Evolutionary conservation across 2,797 vertebrate species (phyloP), one percentile per base, ranked within the genome.

Genomic region (Rhabdomys pumilio): DNA sequence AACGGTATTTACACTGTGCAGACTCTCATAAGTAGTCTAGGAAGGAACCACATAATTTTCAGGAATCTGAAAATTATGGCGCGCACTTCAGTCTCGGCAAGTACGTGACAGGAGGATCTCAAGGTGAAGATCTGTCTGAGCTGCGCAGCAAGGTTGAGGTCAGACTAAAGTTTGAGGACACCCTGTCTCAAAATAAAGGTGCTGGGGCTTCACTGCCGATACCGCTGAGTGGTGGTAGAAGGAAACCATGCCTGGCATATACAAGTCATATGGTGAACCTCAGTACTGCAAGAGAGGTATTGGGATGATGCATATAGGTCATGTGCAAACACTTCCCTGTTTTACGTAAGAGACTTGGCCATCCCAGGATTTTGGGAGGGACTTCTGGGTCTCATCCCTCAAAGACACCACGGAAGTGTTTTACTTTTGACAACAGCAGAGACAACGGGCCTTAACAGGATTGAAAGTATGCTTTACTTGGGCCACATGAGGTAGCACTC

Each of bases 381-480:
- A 15, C n/a, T 44, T 76, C 44, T 38, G 57, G 34, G 77, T 41
- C 57, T 5, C 7, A 63, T 77, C 72, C 47, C 15, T 22, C 44
- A 77, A 55, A n/a, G 57, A 77, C 44, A 63, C 31, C 34, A 84
- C 24, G 3, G 53, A 24, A 92, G 11, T 44, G n/a, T 29, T 63
- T 67, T 89, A 61, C 75, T 72, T 19, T 38, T 65, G 44, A 89
- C 6, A 34, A 91, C 26, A 79, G 24, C 26, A 31, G n/a, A 84
- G 1, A 82, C 38, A 72, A 65, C 65, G 34, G 20, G 12, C 75
- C 19, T 84, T 79, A 19, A 19, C 29, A 15, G 24, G 31, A 61
- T 80, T 80, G 41, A 73, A 93, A 95, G 31, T 47, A 29, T 69
- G 63, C 20, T 90, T 86, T 83, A 53, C 38, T 61, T 94, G 29